Conservation (phyloP, 2,113 vertebrate genomes). For the Chinchilla lanigera region DNA sequence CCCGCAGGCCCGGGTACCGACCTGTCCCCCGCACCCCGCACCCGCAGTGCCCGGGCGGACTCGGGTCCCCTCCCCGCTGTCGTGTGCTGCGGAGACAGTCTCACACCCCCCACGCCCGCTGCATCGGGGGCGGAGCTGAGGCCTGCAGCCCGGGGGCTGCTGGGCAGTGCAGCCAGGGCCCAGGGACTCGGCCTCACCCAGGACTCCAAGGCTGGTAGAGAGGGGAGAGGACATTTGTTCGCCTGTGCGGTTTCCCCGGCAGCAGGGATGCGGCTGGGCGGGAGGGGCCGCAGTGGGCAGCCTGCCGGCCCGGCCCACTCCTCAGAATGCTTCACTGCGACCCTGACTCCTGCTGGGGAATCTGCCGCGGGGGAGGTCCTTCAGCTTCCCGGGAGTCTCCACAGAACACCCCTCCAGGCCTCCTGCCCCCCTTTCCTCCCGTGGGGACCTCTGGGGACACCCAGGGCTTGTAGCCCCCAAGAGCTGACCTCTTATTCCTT, state of each 20-base stretch:
- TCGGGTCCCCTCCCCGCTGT: not conserved
- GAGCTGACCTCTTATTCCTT: not conserved
- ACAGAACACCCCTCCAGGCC: not conserved
- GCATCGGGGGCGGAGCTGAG: not conserved
- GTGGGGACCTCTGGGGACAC: too few species aligned
- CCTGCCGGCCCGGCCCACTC: not conserved
- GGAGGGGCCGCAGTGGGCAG: not conserved
- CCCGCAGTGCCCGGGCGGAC: not conserved
- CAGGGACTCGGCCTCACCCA: not conserved
- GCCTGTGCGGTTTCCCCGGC: rapidly evolving
- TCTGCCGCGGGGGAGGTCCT: not conserved
- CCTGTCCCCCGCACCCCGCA: not conserved
- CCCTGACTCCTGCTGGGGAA: not conserved
- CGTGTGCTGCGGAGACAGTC: not conserved
- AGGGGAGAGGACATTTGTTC: not conserved
- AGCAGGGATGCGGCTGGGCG: rapidly evolving
- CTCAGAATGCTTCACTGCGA: too few species aligned
- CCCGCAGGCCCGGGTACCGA: not conserved
- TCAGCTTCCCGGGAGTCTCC: not conserved
- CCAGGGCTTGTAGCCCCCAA: not conserved
- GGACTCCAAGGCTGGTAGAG: not conserved
- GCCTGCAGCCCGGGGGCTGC: not conserved
- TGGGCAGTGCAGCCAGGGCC: not conserved
- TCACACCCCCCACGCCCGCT: not conserved
- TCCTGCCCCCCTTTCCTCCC: not conserved